A percentile compares a stretch with the other conserved stretches of the same genome.
These are phyloP conservation scores for Notocelia uddmanniana DNA, from an alignment of 2,888 invertebrate species.

Conservation along the genomic window DNA sequence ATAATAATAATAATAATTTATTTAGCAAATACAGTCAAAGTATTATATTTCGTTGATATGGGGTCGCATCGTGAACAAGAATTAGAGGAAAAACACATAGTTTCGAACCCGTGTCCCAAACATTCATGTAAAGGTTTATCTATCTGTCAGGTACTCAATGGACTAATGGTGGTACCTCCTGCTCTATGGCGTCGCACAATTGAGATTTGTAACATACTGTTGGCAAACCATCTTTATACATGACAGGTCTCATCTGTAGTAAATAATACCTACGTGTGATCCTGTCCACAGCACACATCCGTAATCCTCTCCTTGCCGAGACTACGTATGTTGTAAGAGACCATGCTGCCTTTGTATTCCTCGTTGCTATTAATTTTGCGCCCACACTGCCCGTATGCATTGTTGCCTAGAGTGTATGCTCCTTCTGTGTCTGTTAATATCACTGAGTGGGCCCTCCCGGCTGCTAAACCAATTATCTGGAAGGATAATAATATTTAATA, in stretches of 20 bases:
- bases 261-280: slow-evolving; percentile 89
- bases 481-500: slow-evolving; percentile 23
- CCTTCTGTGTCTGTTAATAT: slow-evolving; percentile 92
- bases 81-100: too few relatives aligned
- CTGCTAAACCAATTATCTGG: slow-evolving; percentile 85
- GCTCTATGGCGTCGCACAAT: too few relatives aligned
- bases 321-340: slow-evolving; percentile 88
- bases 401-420: slow-evolving; percentile 95
- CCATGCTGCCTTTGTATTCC: slow-evolving; percentile 88
- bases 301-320: slow-evolving; percentile 87
- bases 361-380: slow-evolving; percentile 91
- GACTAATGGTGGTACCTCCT: too few relatives aligned
- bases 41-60: neutral
- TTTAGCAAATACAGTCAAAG: too few relatives aligned
- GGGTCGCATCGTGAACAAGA: too few relatives aligned
- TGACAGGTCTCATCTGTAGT: neutral
- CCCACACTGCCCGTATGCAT: slow-evolving; percentile 97
- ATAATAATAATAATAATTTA: too few relatives aligned
- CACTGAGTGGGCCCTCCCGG: slow-evolving; percentile 95
- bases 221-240: too few relatives aligned
- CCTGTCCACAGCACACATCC: slow-evolving; percentile 94
- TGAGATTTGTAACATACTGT: too few relatives aligned
- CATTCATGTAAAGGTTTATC: too few relatives aligned
- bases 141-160: too few relatives aligned
- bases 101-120: too few relatives aligned